Percentiles rank a stretch among this genome's conserved stretches.
Conservation (phyloP, 2,797 vertebrate species). For the Hippocampus kuda region DNA sequence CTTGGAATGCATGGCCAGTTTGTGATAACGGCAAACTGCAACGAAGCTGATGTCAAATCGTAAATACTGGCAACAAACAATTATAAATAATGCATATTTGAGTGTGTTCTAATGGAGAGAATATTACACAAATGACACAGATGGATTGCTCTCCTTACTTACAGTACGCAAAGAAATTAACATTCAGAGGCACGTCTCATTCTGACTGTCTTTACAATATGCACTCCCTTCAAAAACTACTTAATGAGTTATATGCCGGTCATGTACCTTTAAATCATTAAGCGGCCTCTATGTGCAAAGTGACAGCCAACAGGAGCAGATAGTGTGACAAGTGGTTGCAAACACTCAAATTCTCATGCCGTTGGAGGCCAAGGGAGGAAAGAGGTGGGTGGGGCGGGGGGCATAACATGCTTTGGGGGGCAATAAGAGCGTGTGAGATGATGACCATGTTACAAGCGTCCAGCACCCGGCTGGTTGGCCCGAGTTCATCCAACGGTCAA, state of each 20-base stretch:
- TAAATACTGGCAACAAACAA: neutral
- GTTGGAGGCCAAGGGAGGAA: conserved; percentile 37
- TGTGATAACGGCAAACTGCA: conserved; percentile 23
- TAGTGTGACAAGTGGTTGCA: conserved; percentile 22
- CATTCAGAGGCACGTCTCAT: no score
- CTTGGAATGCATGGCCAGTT: conserved; percentile 9
- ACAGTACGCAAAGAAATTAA: neutral
- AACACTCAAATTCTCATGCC: conserved; percentile 37
- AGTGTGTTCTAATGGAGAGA: neutral
- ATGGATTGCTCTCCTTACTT: neutral
- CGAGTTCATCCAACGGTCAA: conserved; percentile 69
- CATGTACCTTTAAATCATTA: conserved; percentile 23
- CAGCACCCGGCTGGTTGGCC: conserved; percentile 47
- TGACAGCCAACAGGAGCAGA: conserved; percentile 13
- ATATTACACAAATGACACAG: neutral
- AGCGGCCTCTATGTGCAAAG: conserved; percentile 22
- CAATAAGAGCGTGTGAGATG: conserved; percentile 59
- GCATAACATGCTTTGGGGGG: conserved; percentile 18
- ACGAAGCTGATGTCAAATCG: conserved; percentile 13
- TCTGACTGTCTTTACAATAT: neutral
- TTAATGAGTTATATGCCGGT: conserved; percentile 10
- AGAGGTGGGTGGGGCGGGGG: no score
- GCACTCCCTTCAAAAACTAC: conserved; percentile 3
- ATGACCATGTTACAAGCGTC: conserved; percentile 60
- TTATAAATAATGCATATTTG: neutral